Conservation (phyloP, 2,797 vertebrate genomes). For the Remorina albescens region DNA sequence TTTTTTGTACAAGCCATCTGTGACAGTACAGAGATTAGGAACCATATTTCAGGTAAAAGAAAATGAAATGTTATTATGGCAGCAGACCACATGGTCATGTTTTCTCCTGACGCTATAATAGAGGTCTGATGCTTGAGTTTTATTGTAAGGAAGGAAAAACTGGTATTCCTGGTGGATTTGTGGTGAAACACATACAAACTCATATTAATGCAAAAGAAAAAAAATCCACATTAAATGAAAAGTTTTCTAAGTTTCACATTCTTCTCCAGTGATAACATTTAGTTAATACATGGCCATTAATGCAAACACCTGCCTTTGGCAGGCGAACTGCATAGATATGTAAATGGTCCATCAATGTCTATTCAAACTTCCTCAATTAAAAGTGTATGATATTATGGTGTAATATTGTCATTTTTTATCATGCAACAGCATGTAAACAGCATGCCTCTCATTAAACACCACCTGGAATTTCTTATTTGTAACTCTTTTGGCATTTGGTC, state of each 20-base stretch:
- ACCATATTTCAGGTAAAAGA: not conserved
- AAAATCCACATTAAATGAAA: not conserved
- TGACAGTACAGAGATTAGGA: fast-evolving
- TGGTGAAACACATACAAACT: not conserved
- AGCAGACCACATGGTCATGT: not conserved
- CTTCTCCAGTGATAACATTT: not conserved
- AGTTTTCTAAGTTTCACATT: no score
- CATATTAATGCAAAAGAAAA: not conserved
- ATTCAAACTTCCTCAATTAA: not conserved
- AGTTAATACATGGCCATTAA: no score
- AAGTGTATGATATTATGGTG: no score
- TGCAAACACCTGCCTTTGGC: no score
- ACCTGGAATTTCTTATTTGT: not conserved
- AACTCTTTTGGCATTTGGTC: not conserved
- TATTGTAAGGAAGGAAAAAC: not conserved
- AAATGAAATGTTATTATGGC: conserved; percentile 19
- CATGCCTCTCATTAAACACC: not conserved
- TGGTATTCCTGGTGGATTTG: not conserved
- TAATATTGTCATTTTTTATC: not conserved
- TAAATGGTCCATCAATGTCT: not conserved
- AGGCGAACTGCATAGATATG: not conserved
- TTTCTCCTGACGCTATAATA: conserved; percentile 2
- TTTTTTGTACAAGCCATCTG: not conserved
- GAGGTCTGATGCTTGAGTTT: not conserved
- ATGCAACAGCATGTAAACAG: no score